Evolutionary conservation across 1,140 invertebrate species (phyloP).

Genomic region (Eumaeus atala): DNA sequence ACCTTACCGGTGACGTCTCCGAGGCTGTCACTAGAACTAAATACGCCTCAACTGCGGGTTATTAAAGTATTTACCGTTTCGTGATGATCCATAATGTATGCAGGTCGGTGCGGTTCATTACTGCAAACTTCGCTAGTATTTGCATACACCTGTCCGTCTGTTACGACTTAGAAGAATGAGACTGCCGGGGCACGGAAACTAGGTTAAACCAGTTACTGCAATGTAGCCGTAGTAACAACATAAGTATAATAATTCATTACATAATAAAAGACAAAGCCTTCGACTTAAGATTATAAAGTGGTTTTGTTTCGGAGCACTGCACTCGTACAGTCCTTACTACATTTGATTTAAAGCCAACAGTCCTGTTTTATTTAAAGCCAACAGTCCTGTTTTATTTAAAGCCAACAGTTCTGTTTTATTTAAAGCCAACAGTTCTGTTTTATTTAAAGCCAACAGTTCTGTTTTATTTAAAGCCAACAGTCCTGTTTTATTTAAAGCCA

Average conservation of each 20-base stretch:
- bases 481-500: too few species aligned
- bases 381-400: too few species aligned
- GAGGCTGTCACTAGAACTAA: conserved; percentile 42
- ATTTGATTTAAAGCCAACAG: too few species aligned
- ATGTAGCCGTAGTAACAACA: conserved; percentile 28
- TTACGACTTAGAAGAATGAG: conserved; percentile 38
- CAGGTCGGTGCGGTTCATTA: conserved; percentile 42
- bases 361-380: too few species aligned
- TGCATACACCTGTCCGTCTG: conserved; percentile 53
- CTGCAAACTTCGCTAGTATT: conserved; percentile 41
- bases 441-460: too few species aligned
- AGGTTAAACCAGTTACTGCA: conserved; percentile 27
- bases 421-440: too few species aligned
- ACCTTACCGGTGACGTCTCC: conserved; percentile 50
- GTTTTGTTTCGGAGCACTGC: conserved; percentile 5
- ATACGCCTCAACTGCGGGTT: conserved; percentile 44
- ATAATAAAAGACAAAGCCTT: conserved; percentile 24
- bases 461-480: too few species aligned
- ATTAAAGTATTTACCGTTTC: conserved; percentile 39
- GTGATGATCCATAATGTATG: conserved; percentile 54
- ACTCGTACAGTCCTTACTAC: too few species aligned
- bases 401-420: too few species aligned
- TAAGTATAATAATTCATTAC: conserved; percentile 4
- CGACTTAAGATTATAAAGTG: conserved; percentile 1
- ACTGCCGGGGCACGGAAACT: conserved; percentile 32